A percentile compares a stretch with the other conserved stretches of the same genome.
These are phyloP conservation scores for Acrocephalus scirpaceus DNA, from an alignment of 2,797 vertebrate species.

Conservation along the genomic window DNA sequence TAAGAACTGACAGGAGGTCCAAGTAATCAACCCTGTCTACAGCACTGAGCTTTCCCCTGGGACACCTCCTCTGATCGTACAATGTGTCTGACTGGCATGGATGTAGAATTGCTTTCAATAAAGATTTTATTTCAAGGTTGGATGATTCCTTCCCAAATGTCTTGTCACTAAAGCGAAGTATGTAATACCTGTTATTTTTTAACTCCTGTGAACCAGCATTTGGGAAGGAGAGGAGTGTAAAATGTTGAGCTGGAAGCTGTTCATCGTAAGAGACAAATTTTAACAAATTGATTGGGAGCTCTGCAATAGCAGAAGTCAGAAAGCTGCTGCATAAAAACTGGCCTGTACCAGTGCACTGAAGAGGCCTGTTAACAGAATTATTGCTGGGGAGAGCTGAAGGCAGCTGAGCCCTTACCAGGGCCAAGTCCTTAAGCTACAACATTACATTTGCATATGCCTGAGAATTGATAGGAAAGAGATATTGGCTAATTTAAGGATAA, in stretches of 20 bases:
- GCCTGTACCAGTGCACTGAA: slow-evolving; percentile 19
- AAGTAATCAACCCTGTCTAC: slow-evolving; percentile 77
- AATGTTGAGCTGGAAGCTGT: slow-evolving; percentile 56
- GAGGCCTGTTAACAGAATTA: background rate
- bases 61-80: slow-evolving; percentile 72
- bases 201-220: slow-evolving; percentile 64
- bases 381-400: background rate
- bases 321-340: slow-evolving; percentile 32
- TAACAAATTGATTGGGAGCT: slow-evolving; percentile 55
- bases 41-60: slow-evolving; percentile 64
- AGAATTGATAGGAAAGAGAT: background rate
- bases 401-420: background rate
- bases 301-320: slow-evolving; percentile 51
- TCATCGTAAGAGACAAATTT: slow-evolving; percentile 53
- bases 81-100: slow-evolving; percentile 75
- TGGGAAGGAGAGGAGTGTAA: slow-evolving; percentile 23
- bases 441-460: background rate
- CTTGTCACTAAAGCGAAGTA: slow-evolving; percentile 74
- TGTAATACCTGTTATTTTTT: slow-evolving; percentile 74
- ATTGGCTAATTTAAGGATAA: slow-evolving; percentile 7
- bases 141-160: slow-evolving; percentile 77
- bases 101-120: slow-evolving; percentile 81
- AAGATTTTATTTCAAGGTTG: slow-evolving; percentile 82
- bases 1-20: slow-evolving; percentile 78
- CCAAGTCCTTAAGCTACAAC: slow-evolving; percentile 3